Evolutionary conservation across 2,888 invertebrate genomes (phyloP), one percentile per base, ranked within the genome.

Genomic region (Heliconius aoede): DNA sequence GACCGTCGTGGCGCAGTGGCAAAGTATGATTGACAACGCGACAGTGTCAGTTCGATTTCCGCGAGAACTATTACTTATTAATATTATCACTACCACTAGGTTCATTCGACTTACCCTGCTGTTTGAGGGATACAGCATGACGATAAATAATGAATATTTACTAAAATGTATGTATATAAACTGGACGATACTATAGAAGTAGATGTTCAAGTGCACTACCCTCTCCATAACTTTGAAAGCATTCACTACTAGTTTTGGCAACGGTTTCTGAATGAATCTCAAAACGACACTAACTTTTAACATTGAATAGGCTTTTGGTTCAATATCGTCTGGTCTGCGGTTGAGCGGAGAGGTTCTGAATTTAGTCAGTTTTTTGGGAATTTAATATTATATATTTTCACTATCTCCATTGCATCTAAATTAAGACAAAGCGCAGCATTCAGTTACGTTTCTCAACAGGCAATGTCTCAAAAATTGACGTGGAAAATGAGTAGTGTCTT

Each of bases 211-310:
- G n/a, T 62, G 11, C 11, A 32, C 61, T 62, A 3, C 21, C 18
- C 18, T 5, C 62, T 28, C 30, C n/a, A 9, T 61, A 28, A 28
- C 61, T 61, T 28, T 30, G 1, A 24, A 30, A 62, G 3, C 62
- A 62, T 64, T 30, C 62, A 13, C 32, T 3, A n/a, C 11, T 21
- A 30, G 62, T 32, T 64, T n/a, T 64, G 62, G 62, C n/a, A 32
- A n/a, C n/a, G 62, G n/a, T n/a, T n/a, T 64, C 21, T 64, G n/a
- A 32, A n/a, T 64, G 62, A 30, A 11, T 32, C 30, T 64, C 30
- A 32, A 64, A 64, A 64, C 32, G 62, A 32, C 13, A 30, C 32
- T 64, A 64, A 64, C n/a, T n/a, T 64, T 64, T 32, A 64, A 64
- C 62, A 32, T 32, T 64, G 62, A 32, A 64, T 64, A 32, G 32